Evolutionary conservation across 2,888 invertebrate genomes (phyloP).

Genomic region (Anodontia alba): DNA sequence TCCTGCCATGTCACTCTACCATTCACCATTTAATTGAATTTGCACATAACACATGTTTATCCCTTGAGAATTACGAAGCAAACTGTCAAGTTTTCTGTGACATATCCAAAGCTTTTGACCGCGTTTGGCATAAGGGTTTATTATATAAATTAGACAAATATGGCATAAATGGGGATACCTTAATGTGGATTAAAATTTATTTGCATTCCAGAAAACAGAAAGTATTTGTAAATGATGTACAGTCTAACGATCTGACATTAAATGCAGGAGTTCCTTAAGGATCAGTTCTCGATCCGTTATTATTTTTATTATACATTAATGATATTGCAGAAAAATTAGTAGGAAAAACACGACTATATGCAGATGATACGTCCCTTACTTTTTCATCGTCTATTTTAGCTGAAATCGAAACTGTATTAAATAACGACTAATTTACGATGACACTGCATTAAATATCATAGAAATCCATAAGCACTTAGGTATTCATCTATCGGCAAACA

Average conservation of each 20-base stretch:
- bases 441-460: background rate
- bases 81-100: background rate
- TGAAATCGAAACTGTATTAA: background rate
- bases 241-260: background rate
- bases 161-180: background rate
- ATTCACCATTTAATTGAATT: slow-evolving; percentile 12
- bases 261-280: slow-evolving; percentile 19
- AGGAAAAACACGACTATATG: background rate
- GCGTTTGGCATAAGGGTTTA: slow-evolving; percentile 10
- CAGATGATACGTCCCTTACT: background rate
- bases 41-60: background rate
- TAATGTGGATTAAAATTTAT: background rate
- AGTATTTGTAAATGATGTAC: background rate
- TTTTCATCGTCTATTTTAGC: background rate
- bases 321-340: background rate
- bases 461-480: background rate
- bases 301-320: slow-evolving; percentile 15
- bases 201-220: background rate
- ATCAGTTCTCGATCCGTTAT: background rate
- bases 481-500: background rate
- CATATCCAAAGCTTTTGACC: slow-evolving; percentile 4
- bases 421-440: background rate
- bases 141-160: background rate
- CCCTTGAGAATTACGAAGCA: background rate
- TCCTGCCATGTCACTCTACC: slow-evolving; percentile 8